These are phyloP conservation scores for Apolygus lucorum DNA, from an alignment of 1,140 invertebrate genomes.

Conservation along the genomic window DNA sequence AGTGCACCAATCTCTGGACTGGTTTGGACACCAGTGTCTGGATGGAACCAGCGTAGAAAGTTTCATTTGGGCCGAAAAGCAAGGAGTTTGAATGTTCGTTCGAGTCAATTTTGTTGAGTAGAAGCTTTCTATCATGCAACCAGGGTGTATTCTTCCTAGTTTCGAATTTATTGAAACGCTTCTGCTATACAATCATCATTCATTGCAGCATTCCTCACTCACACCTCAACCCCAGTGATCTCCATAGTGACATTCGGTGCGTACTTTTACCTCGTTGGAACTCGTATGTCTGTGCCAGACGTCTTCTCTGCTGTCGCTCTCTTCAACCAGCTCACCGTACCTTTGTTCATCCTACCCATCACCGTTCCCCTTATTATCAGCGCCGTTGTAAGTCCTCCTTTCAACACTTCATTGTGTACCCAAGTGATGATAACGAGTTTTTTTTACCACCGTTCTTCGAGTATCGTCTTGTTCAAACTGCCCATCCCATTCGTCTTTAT, in stretches of 20 bases:
- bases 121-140: too few relatives aligned
- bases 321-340: constrained; percentile 70
- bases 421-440: not conserved
- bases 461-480: not conserved
- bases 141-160: too few relatives aligned
- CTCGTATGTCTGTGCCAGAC: constrained; percentile 54
- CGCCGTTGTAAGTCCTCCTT: constrained; percentile 52
- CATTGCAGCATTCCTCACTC: constrained; percentile 58
- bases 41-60: too few relatives aligned
- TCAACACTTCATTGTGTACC: not conserved
- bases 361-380: constrained; percentile 68
- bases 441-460: not conserved
- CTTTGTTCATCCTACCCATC: constrained; percentile 67
- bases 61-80: too few relatives aligned
- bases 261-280: constrained; percentile 49
- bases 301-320: constrained; percentile 67
- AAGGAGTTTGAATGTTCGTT: too few relatives aligned
- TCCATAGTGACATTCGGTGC: constrained; percentile 61
- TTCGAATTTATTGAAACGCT: too few relatives aligned
- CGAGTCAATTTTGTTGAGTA: too few relatives aligned
- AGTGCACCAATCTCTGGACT: too few relatives aligned
- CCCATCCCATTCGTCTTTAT: not conserved
- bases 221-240: constrained; percentile 59
- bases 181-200: not conserved
- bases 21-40: too few relatives aligned